Conservation (phyloP, 1,140 invertebrate species). For the Samia ricini region DNA sequence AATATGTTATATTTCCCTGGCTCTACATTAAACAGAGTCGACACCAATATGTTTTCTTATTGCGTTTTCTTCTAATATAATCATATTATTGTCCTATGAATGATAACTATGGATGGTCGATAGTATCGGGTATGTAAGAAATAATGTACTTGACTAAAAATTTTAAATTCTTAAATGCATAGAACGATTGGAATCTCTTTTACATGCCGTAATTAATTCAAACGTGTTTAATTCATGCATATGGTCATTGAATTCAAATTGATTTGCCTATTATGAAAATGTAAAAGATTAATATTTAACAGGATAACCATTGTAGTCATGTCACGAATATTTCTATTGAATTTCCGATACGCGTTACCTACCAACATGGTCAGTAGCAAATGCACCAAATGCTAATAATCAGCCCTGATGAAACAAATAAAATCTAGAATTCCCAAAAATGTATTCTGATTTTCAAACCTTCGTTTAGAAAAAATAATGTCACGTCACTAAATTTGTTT, state of each 20-base stretch:
- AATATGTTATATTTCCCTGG: too few species aligned
- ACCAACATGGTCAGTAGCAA: neutral
- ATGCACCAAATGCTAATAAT: too few species aligned
- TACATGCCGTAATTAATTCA: conserved; percentile 10
- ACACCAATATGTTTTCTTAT: too few species aligned
- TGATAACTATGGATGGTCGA: too few species aligned
- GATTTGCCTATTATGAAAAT: conserved; percentile 7
- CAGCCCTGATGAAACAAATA: too few species aligned
- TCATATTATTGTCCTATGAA: too few species aligned
- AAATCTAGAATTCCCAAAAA: too few species aligned
- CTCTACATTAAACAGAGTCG: too few species aligned
- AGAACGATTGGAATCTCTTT: conserved; percentile 6
- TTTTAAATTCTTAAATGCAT: neutral
- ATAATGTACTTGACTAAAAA: neutral
- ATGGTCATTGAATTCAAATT: conserved; percentile 15
- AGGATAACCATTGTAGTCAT: neutral
- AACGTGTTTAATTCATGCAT: conserved; percentile 14
- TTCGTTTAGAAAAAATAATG: too few species aligned
- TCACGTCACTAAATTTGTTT: too few species aligned
- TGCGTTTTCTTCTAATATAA: too few species aligned
- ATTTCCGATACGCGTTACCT: neutral
- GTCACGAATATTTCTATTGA: conserved; percentile 9
- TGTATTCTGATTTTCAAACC: too few species aligned
- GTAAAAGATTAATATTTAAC: neutral
- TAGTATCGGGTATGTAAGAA: neutral